Base-by-base conservation (phyloP, 35 echinoderm and acorn worm genomes). In the Apostichopus japonicus region DNA sequence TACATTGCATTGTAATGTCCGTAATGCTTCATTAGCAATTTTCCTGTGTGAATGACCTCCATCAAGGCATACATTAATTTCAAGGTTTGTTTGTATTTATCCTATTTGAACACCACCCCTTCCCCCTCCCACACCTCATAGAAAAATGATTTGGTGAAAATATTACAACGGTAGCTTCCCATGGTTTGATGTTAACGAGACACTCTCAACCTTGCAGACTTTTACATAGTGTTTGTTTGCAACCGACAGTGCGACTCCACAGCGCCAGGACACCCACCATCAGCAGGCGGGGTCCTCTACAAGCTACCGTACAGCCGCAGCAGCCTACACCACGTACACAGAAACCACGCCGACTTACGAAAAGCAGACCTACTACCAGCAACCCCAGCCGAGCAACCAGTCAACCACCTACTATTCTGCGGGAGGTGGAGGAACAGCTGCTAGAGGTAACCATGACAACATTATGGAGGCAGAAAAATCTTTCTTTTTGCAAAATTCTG, bases 281-380 rank as follows among this genome's bases (percentile, higher is more conserved):
- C 96, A 21, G 53, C 93, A 80, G 75, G 59, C n/a, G 56, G 78
- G 55, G 81, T 93, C 63, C 55, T 80, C 65, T 93, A 93, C 76
- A 93, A 88, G 1, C 94, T 93, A 52, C 56, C 90, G 22, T 91
- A 93, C 76, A 76, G 86, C 16, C 92, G 90, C 89, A 84, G 80
- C 84, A 56, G 89, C 76, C 92, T 93, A 63, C 93, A 94, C 72
- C 71, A 79, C 71, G 54, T 91, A 77, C 90, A 78, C 90, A 78
- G 87, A 93, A 10, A 83, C 93, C 0, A 77, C 95, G 1, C 80
- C 93, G 8, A 83, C 94, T 5, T 99, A 96, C 55, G 95, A 99
- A 53, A 99, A 99, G 76, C 93, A 96, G 90, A 96, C 97, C 23
- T 99, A 99, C 92, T 99, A 99, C 77, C 97, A 95, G 81, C 95